These are phyloP conservation scores for Corythoichthys intestinalis DNA, from an alignment of 2,113 vertebrate species.

Conservation along the genomic window DNA sequence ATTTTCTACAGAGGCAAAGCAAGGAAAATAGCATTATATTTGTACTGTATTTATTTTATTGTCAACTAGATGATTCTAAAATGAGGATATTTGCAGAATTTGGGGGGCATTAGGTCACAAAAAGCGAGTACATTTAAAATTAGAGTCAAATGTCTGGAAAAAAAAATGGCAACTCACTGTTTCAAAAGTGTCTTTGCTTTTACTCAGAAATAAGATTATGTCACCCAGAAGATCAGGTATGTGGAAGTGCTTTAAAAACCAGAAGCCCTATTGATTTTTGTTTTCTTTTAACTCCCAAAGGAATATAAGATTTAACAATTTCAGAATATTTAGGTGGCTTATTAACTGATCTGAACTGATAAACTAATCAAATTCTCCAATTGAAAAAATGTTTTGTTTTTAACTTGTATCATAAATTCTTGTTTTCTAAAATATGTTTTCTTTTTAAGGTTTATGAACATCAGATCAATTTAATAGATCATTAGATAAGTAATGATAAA, in stretches of 20 bases:
- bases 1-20: background rate
- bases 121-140: background rate
- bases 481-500: background rate
- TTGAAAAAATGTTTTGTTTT: background rate
- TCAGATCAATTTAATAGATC: background rate
- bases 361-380: background rate
- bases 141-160: background rate
- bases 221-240: slow-evolving; percentile 23
- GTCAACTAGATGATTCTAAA: background rate
- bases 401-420: background rate
- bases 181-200: slow-evolving; percentile 4
- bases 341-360: slow-evolving; percentile 46
- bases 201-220: slow-evolving; percentile 40
- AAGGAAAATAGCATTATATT: background rate
- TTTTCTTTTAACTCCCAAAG: slow-evolving; percentile 85
- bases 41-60: background rate
- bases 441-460: background rate
- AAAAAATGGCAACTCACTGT: background rate
- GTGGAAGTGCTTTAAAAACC: slow-evolving; percentile 76
- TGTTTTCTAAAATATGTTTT: background rate
- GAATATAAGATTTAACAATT: slow-evolving; percentile 85
- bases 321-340: slow-evolving; percentile 76
- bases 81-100: background rate
- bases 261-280: slow-evolving; percentile 91
- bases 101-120: background rate